Conservation (phyloP, 64 coral and sea anemone species). For the Dendrophyllia cribrosa region DNA sequence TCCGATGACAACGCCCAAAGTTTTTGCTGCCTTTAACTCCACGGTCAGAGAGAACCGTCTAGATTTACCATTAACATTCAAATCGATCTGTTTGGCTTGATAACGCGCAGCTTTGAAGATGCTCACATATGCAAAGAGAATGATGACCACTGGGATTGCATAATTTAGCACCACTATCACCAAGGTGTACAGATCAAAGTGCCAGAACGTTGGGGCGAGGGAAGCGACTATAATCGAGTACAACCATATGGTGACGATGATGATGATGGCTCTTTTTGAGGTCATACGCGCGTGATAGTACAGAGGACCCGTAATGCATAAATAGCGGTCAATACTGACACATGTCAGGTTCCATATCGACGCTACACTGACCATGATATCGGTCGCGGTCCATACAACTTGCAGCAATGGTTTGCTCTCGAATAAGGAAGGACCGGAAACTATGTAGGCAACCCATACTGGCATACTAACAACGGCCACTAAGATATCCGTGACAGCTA, state of each 20-base stretch:
- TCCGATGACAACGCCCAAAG: conserved; percentile 86
- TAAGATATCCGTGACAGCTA: conserved; percentile 88
- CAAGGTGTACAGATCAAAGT: conserved; percentile 60
- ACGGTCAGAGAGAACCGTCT: conserved; percentile 73
- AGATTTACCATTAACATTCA: conserved; percentile 76
- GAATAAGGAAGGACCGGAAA: conserved; percentile 49
- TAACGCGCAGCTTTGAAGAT: conserved; percentile 80
- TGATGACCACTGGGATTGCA: conserved; percentile 66
- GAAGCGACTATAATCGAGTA: conserved; percentile 78
- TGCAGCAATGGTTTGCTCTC: conserved; percentile 55
- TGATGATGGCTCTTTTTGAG: conserved; percentile 55
- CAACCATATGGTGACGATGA: conserved; percentile 65
- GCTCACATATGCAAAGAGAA: conserved; percentile 78
- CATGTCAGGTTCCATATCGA: conserved; percentile 92
- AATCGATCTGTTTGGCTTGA: conserved; percentile 84
- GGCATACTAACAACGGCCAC: conserved; percentile 85
- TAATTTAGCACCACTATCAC: conserved; percentile 75
- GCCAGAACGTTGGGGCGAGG: conserved; percentile 65
- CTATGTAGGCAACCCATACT: conserved; percentile 79
- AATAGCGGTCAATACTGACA: conserved; percentile 86
- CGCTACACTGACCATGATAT: conserved; percentile 82
- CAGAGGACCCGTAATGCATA: conserved; percentile 73
- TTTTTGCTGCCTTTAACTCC: conserved; percentile 89
- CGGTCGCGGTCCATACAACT: conserved; percentile 77
- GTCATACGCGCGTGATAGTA: conserved; percentile 77